Base-by-base conservation (phyloP, 2,888 invertebrate genomes). In the Drosophila subsilvestris region DNA sequence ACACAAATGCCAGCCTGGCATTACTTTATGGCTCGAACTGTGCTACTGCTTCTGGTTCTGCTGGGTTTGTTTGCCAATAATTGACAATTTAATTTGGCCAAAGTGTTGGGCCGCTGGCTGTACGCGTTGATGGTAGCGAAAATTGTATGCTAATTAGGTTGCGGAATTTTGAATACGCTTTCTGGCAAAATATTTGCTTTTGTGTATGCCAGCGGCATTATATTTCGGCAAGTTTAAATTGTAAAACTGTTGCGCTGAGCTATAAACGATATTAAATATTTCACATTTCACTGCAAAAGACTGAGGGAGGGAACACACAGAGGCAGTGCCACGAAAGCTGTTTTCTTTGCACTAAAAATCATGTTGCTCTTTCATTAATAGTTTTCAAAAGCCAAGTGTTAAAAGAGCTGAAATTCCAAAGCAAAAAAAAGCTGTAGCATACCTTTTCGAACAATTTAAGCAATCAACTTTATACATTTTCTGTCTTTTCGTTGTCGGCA, bases 41-140 rank as follows among this genome's bases (percentile, higher is more conserved):
- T 47, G n/a, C 58, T 4, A 12, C 60, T 74, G 71, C 79, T 78
- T 83, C 60, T 74, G 71, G 78, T 78, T 83, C 73, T 76, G 74
- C 65, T 71, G 69, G 77, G 63, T 77, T 79, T 80, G 76, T 80
- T 88, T 79, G 78, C 79, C 82, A 84, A 89, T 91, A 86, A 90
- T 90, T 91, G 91, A 88, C 88, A 90, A 90, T 90, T 90, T 90
- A 89, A 90, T 90, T 90, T 90, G 79, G 56, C 75, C 83, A 81
- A 83, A 88, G 78, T 86, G 75, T 68, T 53, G 76, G 69, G 69
- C 75, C 63, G 75, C 76, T 62, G 9, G 8, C 2, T 3, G 8
- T 9, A 29, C 10, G 59, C 1, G 54, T 29, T 50, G 70, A 68
- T 74, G 51, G 69, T 29, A 50, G 63, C 42, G 45, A 60, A 58